Conservation (phyloP, 2,888 invertebrate species). For the Spisula solida region DNA sequence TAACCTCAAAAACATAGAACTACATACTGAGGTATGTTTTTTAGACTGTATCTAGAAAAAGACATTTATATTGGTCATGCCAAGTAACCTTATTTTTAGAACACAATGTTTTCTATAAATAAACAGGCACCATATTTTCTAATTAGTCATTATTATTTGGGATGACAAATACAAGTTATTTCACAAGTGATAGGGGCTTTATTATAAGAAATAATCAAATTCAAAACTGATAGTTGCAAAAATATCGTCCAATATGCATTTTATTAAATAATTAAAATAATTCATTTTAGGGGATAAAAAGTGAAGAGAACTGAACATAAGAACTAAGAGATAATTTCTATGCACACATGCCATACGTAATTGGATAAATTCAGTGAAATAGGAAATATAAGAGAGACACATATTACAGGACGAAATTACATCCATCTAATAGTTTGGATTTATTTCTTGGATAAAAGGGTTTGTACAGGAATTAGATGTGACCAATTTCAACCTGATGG, state of each 20-base stretch:
- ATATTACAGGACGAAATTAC: constrained; percentile 57
- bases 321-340: constrained; percentile 22
- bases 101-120: not conserved
- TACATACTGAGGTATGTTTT: not conserved
- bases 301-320: constrained; percentile 29
- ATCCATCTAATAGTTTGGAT: constrained; percentile 17
- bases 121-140: not conserved
- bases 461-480: constrained; percentile 33
- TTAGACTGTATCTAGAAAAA: not conserved
- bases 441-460: constrained; percentile 23
- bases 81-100: not conserved
- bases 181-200: not conserved
- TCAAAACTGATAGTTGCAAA: not conserved
- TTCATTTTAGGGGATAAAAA: constrained; percentile 1
- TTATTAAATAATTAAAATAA: constrained; percentile 23
- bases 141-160: constrained; percentile 9
- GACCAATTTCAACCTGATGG: constrained; percentile 58
- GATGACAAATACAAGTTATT: not conserved
- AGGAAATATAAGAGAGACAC: constrained; percentile 46
- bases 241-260: constrained; percentile 14
- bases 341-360: constrained; percentile 58
- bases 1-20: not conserved
- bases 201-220: constrained; percentile 34
- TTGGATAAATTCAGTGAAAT: constrained; percentile 49
- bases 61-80: not conserved